Base-by-base conservation (phyloP, 1,140 invertebrate species). In the Euborellia annulipes region DNA sequence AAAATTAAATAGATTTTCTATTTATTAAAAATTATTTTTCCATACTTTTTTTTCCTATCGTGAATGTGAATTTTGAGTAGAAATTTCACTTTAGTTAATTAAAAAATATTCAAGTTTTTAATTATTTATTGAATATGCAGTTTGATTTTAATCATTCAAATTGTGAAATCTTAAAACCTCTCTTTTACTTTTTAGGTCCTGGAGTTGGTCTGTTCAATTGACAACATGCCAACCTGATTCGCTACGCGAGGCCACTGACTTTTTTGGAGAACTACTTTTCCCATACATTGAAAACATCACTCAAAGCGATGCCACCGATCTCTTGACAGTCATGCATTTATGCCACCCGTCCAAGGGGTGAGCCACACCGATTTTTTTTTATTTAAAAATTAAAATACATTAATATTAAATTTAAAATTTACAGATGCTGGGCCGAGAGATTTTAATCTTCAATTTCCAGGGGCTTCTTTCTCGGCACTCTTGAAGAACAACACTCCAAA, bases 171-270 rank as follows among this genome's bases (percentile, higher is more conserved):
- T 6, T 38, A 20, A n/a, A 6, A 6, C n/a, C n/a, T 20, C 14
- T 6, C 4, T 6, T 16, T 6, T 38, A 17, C 64, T 96, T 95
- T 62, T 89, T 87, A 65, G 93, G 93, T 2, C 83, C 87, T 0
- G 96, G 96, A 17, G 92, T 98, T 99, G 39, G 92, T 99, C 2
- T 99, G 96, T 61, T 95, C 90, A 3, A 98, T 99, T 49, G 95
- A 98, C 65, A 98, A 99, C 62, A 98, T 99, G 95, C 96, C 96
- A 1, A 98, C 96, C 0, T 95, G 99, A 62, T 67, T n/a, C 99
- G 34, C 96, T 95, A 0, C 71, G 86, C 32, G 95, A 99, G 63
- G 80, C 94, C 0, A 98, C 95, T 0, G 93, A 98, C 58, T 92
- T 93, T 61, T 99, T 98, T 62, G 95, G 95, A 2, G 85, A 93